Evolutionary conservation across 2,888 invertebrate species (phyloP).

Genomic region (Carcina quercana): DNA sequence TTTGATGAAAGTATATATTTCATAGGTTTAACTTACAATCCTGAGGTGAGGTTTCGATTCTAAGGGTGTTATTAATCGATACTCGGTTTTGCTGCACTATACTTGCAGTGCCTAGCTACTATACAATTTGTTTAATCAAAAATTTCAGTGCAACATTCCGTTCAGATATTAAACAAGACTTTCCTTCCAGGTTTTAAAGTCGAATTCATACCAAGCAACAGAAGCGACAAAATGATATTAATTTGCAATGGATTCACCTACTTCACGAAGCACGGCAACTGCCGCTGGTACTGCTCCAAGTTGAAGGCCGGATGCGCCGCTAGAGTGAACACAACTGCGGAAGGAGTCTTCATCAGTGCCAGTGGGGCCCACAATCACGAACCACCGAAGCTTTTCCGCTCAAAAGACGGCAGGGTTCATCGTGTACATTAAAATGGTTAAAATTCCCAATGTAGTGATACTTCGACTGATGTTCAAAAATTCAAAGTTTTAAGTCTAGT

Average conservation of each 20-base stretch:
- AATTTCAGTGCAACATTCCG: too few relatives aligned
- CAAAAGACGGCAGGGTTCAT: slow-evolving; percentile 12
- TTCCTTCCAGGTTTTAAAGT: not conserved
- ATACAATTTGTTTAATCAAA: too few relatives aligned
- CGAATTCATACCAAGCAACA: not conserved
- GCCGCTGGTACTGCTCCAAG: slow-evolving; percentile 24
- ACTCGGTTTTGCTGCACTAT: too few relatives aligned
- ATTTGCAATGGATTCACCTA: slow-evolving; percentile 24
- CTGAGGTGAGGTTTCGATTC: too few relatives aligned
- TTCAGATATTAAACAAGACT: too few relatives aligned
- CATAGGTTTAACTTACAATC: too few relatives aligned
- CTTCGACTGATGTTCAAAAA: too few relatives aligned
- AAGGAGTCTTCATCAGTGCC: slow-evolving; percentile 3
- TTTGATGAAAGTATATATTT: too few relatives aligned
- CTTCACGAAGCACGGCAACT: slow-evolving; percentile 17
- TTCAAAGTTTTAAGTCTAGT: too few relatives aligned
- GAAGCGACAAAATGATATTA: slow-evolving; percentile 6
- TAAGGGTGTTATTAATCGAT: too few relatives aligned
- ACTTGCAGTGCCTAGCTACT: too few relatives aligned
- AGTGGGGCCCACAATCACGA: not conserved
- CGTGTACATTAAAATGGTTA: not conserved
- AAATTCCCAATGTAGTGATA: too few relatives aligned
- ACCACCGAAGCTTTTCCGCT: slow-evolving; percentile 9
- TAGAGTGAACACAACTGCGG: slow-evolving; percentile 8
- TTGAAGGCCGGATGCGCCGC: slow-evolving; percentile 15